phyloP scores from a whole-genome alignment of 2,888 invertebrate species.

The Neocrepidodera transversa region DNA sequence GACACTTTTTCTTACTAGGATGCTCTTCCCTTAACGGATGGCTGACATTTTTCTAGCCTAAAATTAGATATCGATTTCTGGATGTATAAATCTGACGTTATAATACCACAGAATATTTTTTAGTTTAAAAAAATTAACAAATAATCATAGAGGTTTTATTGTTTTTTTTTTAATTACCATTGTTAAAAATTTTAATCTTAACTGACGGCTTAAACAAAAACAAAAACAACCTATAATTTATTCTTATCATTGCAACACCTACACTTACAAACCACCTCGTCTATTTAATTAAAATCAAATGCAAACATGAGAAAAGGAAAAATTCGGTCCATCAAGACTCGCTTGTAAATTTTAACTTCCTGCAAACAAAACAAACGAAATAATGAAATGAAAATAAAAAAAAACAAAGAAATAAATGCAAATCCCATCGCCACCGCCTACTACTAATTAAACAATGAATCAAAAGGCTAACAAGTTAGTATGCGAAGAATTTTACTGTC shows the following conservation, averaged over 20 bases:
- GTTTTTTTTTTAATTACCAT: too few relatives aligned
- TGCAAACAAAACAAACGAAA: not conserved
- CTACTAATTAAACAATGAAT: constrained; percentile 28
- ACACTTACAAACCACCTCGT: not conserved
- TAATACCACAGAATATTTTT: not conserved
- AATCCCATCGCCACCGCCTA: constrained; percentile 27
- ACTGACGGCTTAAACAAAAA: too few relatives aligned
- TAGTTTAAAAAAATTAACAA: too few relatives aligned
- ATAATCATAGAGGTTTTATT: too few relatives aligned
- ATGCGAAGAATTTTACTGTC: constrained; percentile 22
- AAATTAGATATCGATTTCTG: constrained; percentile 11
- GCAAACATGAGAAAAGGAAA: not conserved
- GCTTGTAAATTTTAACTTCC: not conserved
- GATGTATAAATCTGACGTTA: not conserved
- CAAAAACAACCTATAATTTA: not conserved
- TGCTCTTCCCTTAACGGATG: constrained; percentile 10
- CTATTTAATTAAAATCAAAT: too few relatives aligned
- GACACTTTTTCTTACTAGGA: constrained; percentile 10
- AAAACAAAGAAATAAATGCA: constrained; percentile 10
- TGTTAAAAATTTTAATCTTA: too few relatives aligned
- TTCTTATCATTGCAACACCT: not conserved
- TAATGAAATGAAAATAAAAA: not conserved
- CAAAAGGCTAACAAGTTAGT: constrained; percentile 23
- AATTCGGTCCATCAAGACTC: not conserved
- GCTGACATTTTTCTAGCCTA: constrained; percentile 10